Evolutionary conservation across 2,113 vertebrate genomes (phyloP).

Genomic region (Bambusicola thoracicus): DNA sequence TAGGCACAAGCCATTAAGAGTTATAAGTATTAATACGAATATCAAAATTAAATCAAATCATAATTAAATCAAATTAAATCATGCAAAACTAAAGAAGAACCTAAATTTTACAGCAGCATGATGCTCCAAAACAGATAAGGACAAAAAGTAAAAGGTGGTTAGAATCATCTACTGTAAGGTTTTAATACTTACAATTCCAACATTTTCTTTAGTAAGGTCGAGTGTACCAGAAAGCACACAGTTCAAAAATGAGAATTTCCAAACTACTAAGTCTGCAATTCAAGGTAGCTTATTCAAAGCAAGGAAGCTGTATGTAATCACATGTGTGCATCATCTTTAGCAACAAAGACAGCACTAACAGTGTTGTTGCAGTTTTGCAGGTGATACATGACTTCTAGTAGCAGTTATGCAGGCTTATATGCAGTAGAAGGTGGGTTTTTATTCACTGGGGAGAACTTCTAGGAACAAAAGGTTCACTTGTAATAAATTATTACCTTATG

Average conservation of each 20-base stretch:
- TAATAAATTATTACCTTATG: constrained; percentile 88
- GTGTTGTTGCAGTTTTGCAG: background rate
- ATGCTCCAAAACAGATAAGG: background rate
- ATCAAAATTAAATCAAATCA: background rate
- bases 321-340: background rate
- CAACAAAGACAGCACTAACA: background rate
- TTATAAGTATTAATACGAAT: background rate
- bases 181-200: background rate
- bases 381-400: background rate
- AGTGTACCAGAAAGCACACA: background rate
- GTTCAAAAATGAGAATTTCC: background rate
- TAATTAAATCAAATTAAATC: background rate
- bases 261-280: background rate
- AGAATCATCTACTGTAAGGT: background rate
- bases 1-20: background rate
- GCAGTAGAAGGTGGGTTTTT: background rate
- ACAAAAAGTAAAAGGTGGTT: background rate
- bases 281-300: background rate
- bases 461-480: background rate
- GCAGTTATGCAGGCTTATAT: background rate
- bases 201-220: background rate
- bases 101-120: background rate
- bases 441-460: background rate
- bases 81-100: background rate
- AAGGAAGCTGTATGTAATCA: background rate